Conservation (phyloP, 1,140 invertebrate genomes). For the Bacillus rossius region DNA sequence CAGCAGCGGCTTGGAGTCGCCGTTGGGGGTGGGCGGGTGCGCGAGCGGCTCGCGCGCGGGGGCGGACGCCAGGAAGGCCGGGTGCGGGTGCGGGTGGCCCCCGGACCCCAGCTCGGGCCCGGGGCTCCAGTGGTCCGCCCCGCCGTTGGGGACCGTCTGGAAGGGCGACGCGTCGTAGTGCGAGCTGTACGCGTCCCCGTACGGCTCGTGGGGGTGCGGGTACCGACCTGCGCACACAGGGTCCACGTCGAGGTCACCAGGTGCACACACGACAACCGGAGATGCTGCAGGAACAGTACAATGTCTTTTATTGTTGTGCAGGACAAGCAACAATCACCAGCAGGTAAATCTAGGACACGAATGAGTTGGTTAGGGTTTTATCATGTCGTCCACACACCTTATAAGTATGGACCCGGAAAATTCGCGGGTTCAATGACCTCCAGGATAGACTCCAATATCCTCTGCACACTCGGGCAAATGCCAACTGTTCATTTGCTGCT, state of each 20-base stretch:
- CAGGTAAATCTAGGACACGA: too few relatives aligned
- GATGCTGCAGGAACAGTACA: too few relatives aligned
- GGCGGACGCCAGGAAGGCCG: slow-evolving; percentile 28
- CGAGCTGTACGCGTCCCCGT: slow-evolving; percentile 53
- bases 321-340: too few relatives aligned
- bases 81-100: slow-evolving; percentile 16
- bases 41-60: slow-evolving; percentile 40
- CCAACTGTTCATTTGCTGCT: too few relatives aligned
- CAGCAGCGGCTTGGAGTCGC: slow-evolving; percentile 63
- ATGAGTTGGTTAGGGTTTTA: too few relatives aligned
- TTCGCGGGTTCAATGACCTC: too few relatives aligned
- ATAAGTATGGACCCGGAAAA: too few relatives aligned
- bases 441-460: too few relatives aligned
- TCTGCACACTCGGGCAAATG: too few relatives aligned
- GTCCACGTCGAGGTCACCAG: not conserved
- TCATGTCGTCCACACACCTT: too few relatives aligned
- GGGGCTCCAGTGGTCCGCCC: slow-evolving; percentile 40
- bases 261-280: too few relatives aligned
- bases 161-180: slow-evolving; percentile 66
- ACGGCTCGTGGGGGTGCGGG: slow-evolving; percentile 51
- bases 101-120: slow-evolving; percentile 36
- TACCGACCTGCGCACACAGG: slow-evolving; percentile 47
- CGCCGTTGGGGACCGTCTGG: slow-evolving; percentile 72
- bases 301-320: too few relatives aligned
- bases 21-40: slow-evolving; percentile 44